A percentile compares a stretch with the other conserved stretches of the same genome.
These are phyloP conservation scores for Dendronephthya gigantea DNA, from an alignment of 64 coral and sea anemone genomes.

Conservation along the genomic window DNA sequence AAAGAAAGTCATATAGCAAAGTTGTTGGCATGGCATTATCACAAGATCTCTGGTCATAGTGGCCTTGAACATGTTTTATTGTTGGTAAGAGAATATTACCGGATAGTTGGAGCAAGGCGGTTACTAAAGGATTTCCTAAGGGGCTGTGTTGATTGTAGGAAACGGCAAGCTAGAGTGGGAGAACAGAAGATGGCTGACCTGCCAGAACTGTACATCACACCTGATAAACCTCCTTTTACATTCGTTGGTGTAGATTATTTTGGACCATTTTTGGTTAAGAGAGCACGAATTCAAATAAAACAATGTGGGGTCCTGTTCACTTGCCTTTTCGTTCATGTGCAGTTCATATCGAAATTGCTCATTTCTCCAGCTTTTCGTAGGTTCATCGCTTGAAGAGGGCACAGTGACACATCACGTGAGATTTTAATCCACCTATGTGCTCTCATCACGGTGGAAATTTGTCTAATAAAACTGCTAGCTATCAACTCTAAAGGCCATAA, in stretches of 20 bases:
- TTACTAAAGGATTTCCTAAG: not conserved
- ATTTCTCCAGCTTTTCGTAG: not conserved
- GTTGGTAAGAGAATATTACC: not conserved
- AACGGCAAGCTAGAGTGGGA: not conserved
- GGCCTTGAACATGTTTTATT: not conserved
- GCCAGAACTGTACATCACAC: not conserved
- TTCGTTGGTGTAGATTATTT: too few species aligned
- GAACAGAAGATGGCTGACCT: constrained; percentile 7
- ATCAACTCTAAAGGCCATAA: too few species aligned
- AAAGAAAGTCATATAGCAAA: not conserved
- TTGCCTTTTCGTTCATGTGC: not conserved
- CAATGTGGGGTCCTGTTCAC: not conserved
- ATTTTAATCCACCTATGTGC: too few species aligned
- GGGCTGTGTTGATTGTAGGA: not conserved
- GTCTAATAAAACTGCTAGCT: too few species aligned
- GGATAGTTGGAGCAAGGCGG: not conserved
- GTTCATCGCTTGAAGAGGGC: not conserved
- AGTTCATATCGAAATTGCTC: not conserved
- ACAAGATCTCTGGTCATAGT: not conserved
- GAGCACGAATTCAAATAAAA: not conserved
- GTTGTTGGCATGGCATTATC: not conserved
- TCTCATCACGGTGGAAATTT: too few species aligned
- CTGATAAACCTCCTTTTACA: constrained; percentile 1
- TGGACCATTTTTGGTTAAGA: not conserved
- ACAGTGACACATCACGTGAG: too few species aligned